Evolutionary conservation across 2,113 vertebrate genomes (phyloP), one percentile per base, ranked within the genome.

Genomic region (Zosterops lateralis): DNA sequence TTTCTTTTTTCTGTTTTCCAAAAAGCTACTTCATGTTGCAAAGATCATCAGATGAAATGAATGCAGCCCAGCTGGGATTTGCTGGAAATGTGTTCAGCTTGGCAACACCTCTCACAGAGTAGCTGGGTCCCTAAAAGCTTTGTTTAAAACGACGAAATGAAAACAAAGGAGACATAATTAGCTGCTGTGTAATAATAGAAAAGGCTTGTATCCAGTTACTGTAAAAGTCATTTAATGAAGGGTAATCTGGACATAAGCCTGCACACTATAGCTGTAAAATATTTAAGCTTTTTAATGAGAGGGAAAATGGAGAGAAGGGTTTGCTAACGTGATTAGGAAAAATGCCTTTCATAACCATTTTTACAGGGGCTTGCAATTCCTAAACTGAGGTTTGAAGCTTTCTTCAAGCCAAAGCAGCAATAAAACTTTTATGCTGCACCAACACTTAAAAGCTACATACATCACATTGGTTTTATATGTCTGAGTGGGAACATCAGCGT

Each of bases 31-130:
- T 91, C 74, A 56, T 44, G 78, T 90, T 96, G 25, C 44, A 90
- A 90, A 80, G 81, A 84, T 95, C 94, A 91, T 88, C 94, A 95
- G 87, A 72, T 84, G 76, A 84, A 95, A 95, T 95, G 92, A 95
- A 96, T 93, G 82, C 79, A 71, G 36, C 95, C 90, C 97, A 96
- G 94, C 91, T 92, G 96, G 96, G 97, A 97, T 96, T 90, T 97
- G 70, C 91, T 96, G 93, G 95, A 96, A 97, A 95, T 90, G 81
- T 87, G 61, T 90, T 97, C 88, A 16, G 48, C 84, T 97, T 97
- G 96, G 96, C 92, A 96, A 81, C 76, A 76, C 73, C 83, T 90
- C 79, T 80, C 67, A 80, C 66, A 66, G 84, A 93, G 91, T 66
- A 67, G 84, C 83, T 96, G 76, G 73, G 92, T 93, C 95, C 87